Evolutionary conservation across 2,888 invertebrate species (phyloP), one percentile per base, ranked within the genome.

Genomic region (Dryomyza anilis): DNA sequence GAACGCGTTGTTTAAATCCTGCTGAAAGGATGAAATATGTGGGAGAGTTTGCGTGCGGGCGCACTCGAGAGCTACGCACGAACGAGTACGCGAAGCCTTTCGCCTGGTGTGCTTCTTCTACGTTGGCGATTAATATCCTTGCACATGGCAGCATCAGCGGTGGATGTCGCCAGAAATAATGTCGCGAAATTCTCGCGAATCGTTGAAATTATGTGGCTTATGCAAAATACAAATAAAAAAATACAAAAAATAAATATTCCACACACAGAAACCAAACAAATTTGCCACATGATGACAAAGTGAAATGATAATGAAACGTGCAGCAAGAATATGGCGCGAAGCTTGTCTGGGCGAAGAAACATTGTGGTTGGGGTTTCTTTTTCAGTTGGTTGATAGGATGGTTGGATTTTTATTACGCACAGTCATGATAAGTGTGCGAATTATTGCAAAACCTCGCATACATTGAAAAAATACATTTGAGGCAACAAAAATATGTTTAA

Each of bases 221-320:
- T 52, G 23, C n/a, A 52, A 52, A 52, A 52, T n/a, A 27, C 16
- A 21, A 6, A 23, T 16, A 53, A 53, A 53, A 55, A 33, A 55
- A 36, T 14, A 36, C 19, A 10, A 16, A 7, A 23, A 30, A 45
- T 10, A 29, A 29, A 29, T 16, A 27, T n/a, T 23, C 16, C 10
- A 27, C 3, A 57, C 27, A 27, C 25, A 43, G 12, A 39, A 57
- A 53, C 33, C 1, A 46, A 57, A 45, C 45, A 55, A 55, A 57
- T 53, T 53, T 64, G 64, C 64, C 65, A 50, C 66, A 64, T 65
- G 69, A 70, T 72, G 71, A 72, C 70, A 68, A 70, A 70, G 66
- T 69, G 69, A 21, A 63, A 69, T 68, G 69, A 69, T 69, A 72
- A 72, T 71, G 69, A 70, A 71, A 71, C 67, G 58, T 58, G 46